A percentile compares a stretch with the other conserved stretches of the same genome.
Evolutionary conservation across 1,140 invertebrate species (phyloP).

Genomic region (Scaptomyza hsui): DNA sequence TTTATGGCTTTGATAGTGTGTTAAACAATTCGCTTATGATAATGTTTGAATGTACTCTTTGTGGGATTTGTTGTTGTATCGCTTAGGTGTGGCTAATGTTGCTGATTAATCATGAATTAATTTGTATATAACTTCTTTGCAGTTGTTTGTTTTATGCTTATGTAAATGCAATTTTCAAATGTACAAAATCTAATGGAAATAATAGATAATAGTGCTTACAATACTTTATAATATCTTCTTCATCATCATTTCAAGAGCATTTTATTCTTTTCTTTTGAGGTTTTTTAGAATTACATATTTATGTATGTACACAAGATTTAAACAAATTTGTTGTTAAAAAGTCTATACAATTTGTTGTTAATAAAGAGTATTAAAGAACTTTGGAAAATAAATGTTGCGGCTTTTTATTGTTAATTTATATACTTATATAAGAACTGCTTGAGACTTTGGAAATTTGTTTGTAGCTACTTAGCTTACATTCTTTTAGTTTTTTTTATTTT

Average conservation of each 20-base stretch:
- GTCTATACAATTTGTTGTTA: constrained; percentile 68
- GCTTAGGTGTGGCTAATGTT: constrained; percentile 65
- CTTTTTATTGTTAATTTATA: constrained; percentile 13
- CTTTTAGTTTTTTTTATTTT: constrained; percentile 31
- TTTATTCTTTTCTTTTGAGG: constrained; percentile 23
- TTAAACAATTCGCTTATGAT: constrained; percentile 77
- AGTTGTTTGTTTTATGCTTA: constrained; percentile 34
- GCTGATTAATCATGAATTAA: constrained; percentile 61
- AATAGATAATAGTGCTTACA: constrained; percentile 51
- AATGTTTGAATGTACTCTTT: constrained; percentile 71
- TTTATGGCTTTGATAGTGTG: constrained; percentile 57
- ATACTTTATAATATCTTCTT: constrained; percentile 42
- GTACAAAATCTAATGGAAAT: constrained; percentile 71
- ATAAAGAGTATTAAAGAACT: constrained; percentile 67
- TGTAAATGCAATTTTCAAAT: constrained; percentile 74
- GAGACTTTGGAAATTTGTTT: constrained; percentile 53
- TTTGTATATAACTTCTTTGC: constrained; percentile 31
- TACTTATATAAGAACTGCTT: constrained; percentile 46
- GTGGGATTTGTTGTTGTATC: constrained; percentile 56
- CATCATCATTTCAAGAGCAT: constrained; percentile 46
- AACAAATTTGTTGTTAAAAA: constrained; percentile 63
- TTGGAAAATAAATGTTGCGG: constrained; percentile 19
- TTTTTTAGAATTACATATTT: constrained; percentile 35
- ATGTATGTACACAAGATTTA: constrained; percentile 62
- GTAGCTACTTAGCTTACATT: constrained; percentile 52